Percentiles rank a stretch among this genome's conserved stretches.
Evolutionary conservation across 2,113 vertebrate genomes (phyloP).

Genomic region (Lutjanus erythropterus): DNA sequence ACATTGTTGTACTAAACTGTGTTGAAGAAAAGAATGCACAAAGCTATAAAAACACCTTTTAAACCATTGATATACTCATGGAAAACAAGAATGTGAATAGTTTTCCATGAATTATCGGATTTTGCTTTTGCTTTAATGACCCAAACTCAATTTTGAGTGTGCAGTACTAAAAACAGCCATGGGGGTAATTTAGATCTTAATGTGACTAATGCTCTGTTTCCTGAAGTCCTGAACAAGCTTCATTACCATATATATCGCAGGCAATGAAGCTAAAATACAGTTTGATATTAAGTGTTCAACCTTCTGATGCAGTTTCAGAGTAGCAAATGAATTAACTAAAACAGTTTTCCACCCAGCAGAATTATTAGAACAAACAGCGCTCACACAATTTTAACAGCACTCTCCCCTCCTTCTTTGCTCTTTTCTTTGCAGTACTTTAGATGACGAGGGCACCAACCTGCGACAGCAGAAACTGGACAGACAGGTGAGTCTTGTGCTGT

Average conservation of each 20-base stretch:
- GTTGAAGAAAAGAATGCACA: not conserved
- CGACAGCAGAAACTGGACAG: slow-evolving; percentile 98
- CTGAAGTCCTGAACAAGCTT: not conserved
- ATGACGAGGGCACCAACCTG: slow-evolving; percentile 96
- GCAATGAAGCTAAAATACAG: slow-evolving; percentile 13
- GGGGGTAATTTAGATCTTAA: slow-evolving; percentile 10
- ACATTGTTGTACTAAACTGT: not conserved
- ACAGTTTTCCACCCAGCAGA: too few relatives aligned
- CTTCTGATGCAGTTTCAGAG: not conserved
- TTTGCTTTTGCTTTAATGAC: slow-evolving; percentile 1
- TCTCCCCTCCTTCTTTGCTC: slow-evolving; percentile 5
- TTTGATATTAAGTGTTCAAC: not conserved
- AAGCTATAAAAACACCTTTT: not conserved
- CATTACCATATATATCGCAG: slow-evolving; percentile 7
- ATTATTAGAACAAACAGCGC: too few relatives aligned
- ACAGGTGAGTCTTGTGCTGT: slow-evolving; percentile 87
- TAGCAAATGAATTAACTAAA: not conserved
- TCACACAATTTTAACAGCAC: not conserved
- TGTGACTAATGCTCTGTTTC: not conserved
- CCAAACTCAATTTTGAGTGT: not conserved
- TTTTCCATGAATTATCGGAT: not conserved
- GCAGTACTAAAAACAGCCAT: not conserved
- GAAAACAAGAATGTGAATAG: not conserved
- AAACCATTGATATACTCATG: not conserved
- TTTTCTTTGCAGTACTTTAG: slow-evolving; percentile 92